A percentile compares a stretch with the other conserved stretches of the same genome.
phyloP scores from a whole-genome alignment of 2,113 vertebrate genomes.

The Caranx melampygus region DNA sequence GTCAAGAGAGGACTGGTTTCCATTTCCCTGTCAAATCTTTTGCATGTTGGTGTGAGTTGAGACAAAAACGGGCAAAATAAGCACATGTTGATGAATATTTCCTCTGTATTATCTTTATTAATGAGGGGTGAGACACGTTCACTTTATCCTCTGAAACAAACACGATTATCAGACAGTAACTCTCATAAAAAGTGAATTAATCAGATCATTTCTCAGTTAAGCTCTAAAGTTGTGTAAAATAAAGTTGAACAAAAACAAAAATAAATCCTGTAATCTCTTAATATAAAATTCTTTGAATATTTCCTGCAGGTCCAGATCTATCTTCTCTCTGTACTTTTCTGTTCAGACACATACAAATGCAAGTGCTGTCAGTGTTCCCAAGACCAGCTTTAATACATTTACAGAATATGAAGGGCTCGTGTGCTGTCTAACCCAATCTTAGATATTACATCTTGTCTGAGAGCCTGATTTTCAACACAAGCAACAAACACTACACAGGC shows the following conservation, averaged over 20 bases:
- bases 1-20: constrained; percentile 30
- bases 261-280: background rate
- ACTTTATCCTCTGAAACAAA: constrained; percentile 3
- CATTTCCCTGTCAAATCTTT: constrained; percentile 40
- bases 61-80: constrained; percentile 1
- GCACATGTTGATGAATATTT: constrained; percentile 23
- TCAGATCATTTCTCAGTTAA: background rate
- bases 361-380: background rate
- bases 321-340: background rate
- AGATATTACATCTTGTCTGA: constrained; percentile 23
- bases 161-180: background rate
- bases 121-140: constrained; percentile 1
- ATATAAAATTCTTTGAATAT: too few relatives aligned
- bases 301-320: background rate
- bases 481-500: constrained; percentile 10
- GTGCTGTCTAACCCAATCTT: constrained; percentile 7
- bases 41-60: constrained; percentile 14
- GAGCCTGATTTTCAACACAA: constrained; percentile 1
- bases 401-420: constrained; percentile 41
- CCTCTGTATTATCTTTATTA: constrained; percentile 5
- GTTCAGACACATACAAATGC: constrained; percentile 4
- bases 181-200: background rate
- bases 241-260: too few relatives aligned
- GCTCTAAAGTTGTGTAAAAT: background rate
- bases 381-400: constrained; percentile 6